Base-by-base conservation (phyloP, 30 jellyfish, hydroid and myxozoan species). In the Nemopilema nomurai region DNA sequence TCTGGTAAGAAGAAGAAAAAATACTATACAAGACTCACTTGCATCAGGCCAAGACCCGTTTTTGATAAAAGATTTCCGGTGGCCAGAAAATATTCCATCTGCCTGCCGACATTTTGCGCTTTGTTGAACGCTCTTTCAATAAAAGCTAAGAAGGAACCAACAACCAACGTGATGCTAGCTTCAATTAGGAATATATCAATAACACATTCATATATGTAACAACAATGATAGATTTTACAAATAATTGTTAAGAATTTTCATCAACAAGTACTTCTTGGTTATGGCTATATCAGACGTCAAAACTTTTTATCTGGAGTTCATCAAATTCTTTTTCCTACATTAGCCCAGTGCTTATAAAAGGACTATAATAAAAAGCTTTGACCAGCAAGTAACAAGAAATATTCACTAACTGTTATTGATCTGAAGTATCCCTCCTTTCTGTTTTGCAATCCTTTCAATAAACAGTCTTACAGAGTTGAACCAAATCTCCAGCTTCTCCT, bases 41-140 rank as follows among this genome's bases (percentile, higher is more conserved):
- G 99, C 96, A 91, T 87, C 4, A 95, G 92, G 31, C 99, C 99
- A 24, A 95, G 91, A 21, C 97, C 96, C 0, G 97, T 75, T 64
- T 87, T 91, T 27, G 99, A 86, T 19, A 83, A 33, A 16, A 95
- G 67, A 66, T 95, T 95, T 52, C 99, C 99, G 51, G 99, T 90
- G 18, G 97, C 97, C 32, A 95, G 93, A 75, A 95, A 90, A 57
- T 92, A 87, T 63, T 95, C 99, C 96, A 95, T 81, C 49, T 87
- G 96, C 72, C 63, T 84, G 17, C 97, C 98, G 18, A 95, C 69
- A 84, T 86, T 84, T 25, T 69, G 81, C 27, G 84, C 86, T 31
- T 69, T 77, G 77, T 79, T 22, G 18, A 88, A 51, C 0, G 96
- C 91, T 30, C 69, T 68, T 53, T 78, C 90, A 13, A 87, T 49